Evolutionary conservation across 1,140 invertebrate genomes (phyloP).

Genomic region (Zaprionus gabonicus): DNA sequence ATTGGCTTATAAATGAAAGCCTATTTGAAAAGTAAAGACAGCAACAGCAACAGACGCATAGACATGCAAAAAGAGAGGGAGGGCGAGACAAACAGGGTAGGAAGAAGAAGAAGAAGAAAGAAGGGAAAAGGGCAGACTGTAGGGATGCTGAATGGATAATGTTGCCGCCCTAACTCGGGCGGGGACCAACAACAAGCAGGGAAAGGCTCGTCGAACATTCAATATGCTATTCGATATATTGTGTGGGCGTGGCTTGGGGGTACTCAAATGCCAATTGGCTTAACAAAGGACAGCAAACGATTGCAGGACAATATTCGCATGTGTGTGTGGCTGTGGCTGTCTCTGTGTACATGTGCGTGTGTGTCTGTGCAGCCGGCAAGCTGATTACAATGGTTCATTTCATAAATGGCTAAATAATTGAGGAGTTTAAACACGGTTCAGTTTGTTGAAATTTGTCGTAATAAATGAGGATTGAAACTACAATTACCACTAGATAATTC

Average conservation of each 20-base stretch:
- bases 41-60: neutral
- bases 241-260: conserved; percentile 54
- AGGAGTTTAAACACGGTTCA: conserved; percentile 10
- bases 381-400: conserved; percentile 16
- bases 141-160: neutral
- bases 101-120: neutral
- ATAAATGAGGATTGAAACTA: neutral
- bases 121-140: neutral
- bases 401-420: conserved; percentile 27
- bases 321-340: neutral
- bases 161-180: too few species aligned
- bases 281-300: conserved; percentile 44
- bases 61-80: neutral
- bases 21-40: conserved; percentile 54
- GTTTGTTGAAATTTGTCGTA: neutral
- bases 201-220: conserved; percentile 28
- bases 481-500: neutral
- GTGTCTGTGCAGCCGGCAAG: neutral
- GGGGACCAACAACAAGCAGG: neutral
- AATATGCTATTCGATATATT: conserved; percentile 63
- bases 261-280: conserved; percentile 55
- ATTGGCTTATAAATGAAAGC: conserved; percentile 77
- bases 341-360: neutral
- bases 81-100: neutral
- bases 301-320: conserved; percentile 25